Conservation (phyloP, 2,113 vertebrate species). For the Silurus asotus region DNA sequence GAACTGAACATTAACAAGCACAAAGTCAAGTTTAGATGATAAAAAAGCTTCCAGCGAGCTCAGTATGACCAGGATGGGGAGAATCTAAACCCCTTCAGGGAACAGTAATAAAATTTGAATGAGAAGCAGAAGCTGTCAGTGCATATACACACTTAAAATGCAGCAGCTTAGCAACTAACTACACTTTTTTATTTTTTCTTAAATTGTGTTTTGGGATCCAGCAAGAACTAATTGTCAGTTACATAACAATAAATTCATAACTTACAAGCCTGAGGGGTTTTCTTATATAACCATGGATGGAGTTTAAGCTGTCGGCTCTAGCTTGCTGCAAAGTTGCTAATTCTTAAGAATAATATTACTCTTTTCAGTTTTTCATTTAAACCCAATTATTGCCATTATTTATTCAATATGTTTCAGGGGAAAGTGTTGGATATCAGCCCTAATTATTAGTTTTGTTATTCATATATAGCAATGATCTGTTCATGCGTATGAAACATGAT, state of each 20-base stretch:
- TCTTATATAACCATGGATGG: neutral
- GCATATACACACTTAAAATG: constrained; percentile 15
- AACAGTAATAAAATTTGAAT: constrained; percentile 41
- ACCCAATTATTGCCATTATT: constrained; percentile 66
- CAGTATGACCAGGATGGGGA: constrained; percentile 10
- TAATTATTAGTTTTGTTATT: neutral
- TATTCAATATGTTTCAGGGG: constrained; percentile 62
- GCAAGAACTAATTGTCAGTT: constrained; percentile 15
- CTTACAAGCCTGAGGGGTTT: neutral
- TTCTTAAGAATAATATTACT: constrained; percentile 62
- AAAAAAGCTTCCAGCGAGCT: constrained; percentile 34
- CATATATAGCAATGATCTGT: neutral
- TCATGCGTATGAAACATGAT: neutral
- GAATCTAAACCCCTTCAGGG: constrained; percentile 17
- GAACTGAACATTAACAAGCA: neutral
- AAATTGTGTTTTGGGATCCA: neutral
- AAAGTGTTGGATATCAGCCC: constrained; percentile 59
- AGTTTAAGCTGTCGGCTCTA: constrained; percentile 25
- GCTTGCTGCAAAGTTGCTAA: constrained; percentile 55
- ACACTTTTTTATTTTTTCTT: neutral
- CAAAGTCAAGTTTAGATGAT: constrained; percentile 35
- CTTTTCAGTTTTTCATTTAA: constrained; percentile 65
- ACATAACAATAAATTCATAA: constrained; percentile 24
- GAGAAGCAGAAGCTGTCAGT: constrained; percentile 28
- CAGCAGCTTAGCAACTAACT: constrained; percentile 15